Evolutionary conservation across 2,113 vertebrate genomes (phyloP), one percentile per base, ranked within the genome.

Genomic region (Mustela nigripes): DNA sequence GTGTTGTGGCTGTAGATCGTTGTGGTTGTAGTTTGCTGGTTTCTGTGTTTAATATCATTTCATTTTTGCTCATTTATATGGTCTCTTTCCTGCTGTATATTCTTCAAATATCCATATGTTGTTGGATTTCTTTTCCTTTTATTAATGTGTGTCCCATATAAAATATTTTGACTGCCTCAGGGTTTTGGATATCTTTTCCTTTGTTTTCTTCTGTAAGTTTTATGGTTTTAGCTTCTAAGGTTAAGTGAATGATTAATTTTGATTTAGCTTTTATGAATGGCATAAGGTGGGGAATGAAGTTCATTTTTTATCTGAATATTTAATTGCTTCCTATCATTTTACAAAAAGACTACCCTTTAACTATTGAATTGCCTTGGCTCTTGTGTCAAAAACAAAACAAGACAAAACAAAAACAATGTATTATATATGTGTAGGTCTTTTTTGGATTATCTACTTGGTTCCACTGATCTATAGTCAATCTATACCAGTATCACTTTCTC

Each of bases 141-240:
- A 79, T 63, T 48, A n/a, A 91, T 67, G 60, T 65, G 15, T 95
- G 31, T 60, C 19, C 16, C 80, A 8, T 74, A 12, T 63, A 63
- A 84, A 84, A 16, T 92, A 62, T 83, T 87, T 71, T 74, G 11
- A 45, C 12, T 67, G 33, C 1, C 26, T 94, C 8, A 56, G 53
- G 8, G 4, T 94, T 81, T 21, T 92, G 8, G 26, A 48, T 58
- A 65, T 88, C 82, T 93, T 83, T 22, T 45, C 21, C 19, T 63
- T 92, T 96, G 36, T 84, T 78, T 94, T 71, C 15, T 67, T 92
- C 19, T 26, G 76, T 48, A 88, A 84, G 15, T 65, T 92, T 89
- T 89, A 21, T 31, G 73, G 16, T 36, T 53, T 31, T 50, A 5
- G 21, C 11, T 92, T 78, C 82, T 84, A 79, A 76, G 62, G 22